Conservation (phyloP, 2,797 vertebrate species). For the Pangasius sanitwongsei region DNA sequence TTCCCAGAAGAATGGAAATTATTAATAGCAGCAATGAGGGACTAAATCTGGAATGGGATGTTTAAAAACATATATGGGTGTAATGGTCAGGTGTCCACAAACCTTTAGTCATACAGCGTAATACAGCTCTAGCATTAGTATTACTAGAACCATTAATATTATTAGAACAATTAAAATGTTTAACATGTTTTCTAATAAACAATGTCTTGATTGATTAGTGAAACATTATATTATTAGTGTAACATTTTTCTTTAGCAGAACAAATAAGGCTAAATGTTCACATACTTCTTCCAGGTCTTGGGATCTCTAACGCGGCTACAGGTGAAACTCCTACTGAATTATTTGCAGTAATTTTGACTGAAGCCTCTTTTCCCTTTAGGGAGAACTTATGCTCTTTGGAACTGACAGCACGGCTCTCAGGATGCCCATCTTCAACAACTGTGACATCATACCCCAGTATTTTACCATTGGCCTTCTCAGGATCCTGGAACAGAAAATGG, state of each 20-base stretch:
- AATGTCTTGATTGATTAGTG: background rate
- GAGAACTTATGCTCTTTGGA: background rate
- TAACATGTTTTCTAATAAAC: background rate
- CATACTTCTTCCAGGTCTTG: conserved; percentile 59
- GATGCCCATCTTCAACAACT: conserved; percentile 52
- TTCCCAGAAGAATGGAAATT: background rate
- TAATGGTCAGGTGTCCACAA: background rate
- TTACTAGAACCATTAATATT: background rate
- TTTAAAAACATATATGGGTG: background rate
- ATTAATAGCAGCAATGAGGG: background rate
- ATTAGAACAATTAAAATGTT: background rate
- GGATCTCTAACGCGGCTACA: conserved; percentile 70
- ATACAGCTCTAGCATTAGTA: background rate
- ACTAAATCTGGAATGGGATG: background rate
- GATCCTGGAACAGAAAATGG: conserved; percentile 69
- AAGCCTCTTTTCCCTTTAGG: background rate
- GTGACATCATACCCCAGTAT: conserved; percentile 78
- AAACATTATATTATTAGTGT: background rate
- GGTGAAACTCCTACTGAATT: conserved; percentile 81
- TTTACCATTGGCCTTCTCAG: conserved; percentile 79
- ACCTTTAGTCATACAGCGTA: background rate
- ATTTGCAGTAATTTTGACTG: conserved; percentile 69
- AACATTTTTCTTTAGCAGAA: background rate
- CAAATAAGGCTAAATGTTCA: background rate
- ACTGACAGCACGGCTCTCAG: background rate